Evolutionary conservation across 1,140 invertebrate genomes (phyloP).

Genomic region (Agrilus planipennis): DNA sequence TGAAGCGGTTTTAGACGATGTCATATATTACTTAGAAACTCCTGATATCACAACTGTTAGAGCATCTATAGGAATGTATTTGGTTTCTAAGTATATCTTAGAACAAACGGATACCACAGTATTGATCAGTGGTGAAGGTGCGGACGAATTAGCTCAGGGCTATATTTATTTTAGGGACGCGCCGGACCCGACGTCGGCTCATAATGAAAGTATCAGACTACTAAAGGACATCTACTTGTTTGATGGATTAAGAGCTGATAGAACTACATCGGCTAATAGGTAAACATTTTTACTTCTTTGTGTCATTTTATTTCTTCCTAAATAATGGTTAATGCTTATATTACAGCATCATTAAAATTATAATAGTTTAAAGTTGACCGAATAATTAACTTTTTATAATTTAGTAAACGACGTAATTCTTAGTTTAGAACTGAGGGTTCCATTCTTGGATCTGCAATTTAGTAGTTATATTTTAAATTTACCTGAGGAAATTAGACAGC

Average conservation of each 20-base stretch:
- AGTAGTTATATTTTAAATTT: slow-evolving; percentile 63
- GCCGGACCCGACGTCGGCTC: slow-evolving; percentile 55
- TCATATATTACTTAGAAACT: slow-evolving; percentile 77
- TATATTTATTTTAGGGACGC: slow-evolving; percentile 85
- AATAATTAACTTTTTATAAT: too few species aligned
- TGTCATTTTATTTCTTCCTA: too few species aligned
- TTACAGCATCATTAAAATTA: too few species aligned
- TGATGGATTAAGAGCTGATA: slow-evolving; percentile 77
- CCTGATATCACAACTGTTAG: slow-evolving; percentile 85
- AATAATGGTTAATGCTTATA: too few species aligned
- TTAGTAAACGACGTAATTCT: too few species aligned
- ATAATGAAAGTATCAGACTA: slow-evolving; percentile 65
- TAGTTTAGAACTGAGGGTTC: slow-evolving; percentile 78
- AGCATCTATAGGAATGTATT: slow-evolving; percentile 65
- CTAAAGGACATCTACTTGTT: slow-evolving; percentile 66
- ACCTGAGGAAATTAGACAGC: slow-evolving; percentile 52
- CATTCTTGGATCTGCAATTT: slow-evolving; percentile 80
- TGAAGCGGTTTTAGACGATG: slow-evolving; percentile 58
- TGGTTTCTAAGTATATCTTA: slow-evolving; percentile 57
- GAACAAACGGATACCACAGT: slow-evolving; percentile 59
- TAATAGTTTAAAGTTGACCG: too few species aligned
- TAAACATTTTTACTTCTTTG: too few species aligned
- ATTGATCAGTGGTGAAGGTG: slow-evolving; percentile 80
- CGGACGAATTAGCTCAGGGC: slow-evolving; percentile 80
- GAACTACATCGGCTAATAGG: slow-evolving; percentile 62